Conservation (phyloP, 1,140 invertebrate genomes). For the Globodera rostochiensis region DNA sequence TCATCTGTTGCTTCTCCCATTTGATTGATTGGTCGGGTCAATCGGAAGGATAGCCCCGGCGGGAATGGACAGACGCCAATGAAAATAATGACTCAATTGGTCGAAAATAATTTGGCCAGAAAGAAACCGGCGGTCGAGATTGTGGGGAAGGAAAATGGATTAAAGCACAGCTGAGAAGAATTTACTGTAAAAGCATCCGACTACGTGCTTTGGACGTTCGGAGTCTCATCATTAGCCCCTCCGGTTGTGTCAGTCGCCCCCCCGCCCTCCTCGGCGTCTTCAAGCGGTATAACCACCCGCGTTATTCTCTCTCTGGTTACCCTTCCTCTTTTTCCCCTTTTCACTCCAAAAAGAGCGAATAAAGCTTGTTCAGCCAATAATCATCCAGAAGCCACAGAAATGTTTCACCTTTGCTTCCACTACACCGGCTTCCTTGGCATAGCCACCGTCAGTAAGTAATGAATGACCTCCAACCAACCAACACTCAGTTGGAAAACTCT, state of each 20-base stretch:
- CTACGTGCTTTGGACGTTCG: too few relatives aligned
- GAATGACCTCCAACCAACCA: too few relatives aligned
- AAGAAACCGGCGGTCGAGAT: too few relatives aligned
- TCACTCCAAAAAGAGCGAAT: not conserved
- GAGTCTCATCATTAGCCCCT: not conserved
- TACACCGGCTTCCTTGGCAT: conserved; percentile 55
- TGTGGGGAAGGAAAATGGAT: too few relatives aligned
- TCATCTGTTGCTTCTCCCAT: conserved; percentile 5
- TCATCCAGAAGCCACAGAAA: not conserved
- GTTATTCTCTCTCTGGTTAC: too few relatives aligned
- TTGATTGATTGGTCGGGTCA: conserved; percentile 8
- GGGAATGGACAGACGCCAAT: not conserved
- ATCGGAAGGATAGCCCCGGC: not conserved
- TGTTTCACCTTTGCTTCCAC: conserved; percentile 56
- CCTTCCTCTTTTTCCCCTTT: not conserved
- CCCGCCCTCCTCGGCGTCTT: too few relatives aligned
- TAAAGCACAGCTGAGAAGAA: too few relatives aligned
- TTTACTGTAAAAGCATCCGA: too few relatives aligned
- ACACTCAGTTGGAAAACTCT: too few relatives aligned
- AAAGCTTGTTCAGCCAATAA: not conserved
- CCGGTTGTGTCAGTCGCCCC: too few relatives aligned
- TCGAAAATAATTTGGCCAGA: not conserved
- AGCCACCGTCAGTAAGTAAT: conserved; percentile 55
- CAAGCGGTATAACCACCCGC: too few relatives aligned
- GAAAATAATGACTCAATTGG: conserved; percentile 15